Conservation (phyloP, 1,140 invertebrate species). For the Bombus cullumanus region DNA sequence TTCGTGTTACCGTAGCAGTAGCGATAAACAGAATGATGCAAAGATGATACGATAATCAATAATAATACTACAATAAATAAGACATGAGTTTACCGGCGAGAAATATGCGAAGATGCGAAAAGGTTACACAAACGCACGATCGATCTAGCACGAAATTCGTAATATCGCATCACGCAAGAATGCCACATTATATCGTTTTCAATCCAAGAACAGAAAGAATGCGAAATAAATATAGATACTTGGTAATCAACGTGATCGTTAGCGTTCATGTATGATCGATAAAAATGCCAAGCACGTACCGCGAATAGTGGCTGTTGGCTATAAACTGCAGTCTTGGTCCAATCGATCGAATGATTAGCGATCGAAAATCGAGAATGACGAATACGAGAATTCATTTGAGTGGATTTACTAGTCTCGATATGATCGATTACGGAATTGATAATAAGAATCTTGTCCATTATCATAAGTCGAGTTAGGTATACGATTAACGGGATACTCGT, state of each 20-base stretch:
- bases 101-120: conserved; percentile 55
- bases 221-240: conserved; percentile 20
- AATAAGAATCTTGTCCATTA: conserved; percentile 15
- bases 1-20: conserved; percentile 41
- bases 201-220: background rate
- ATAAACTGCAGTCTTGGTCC: conserved; percentile 29
- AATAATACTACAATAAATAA: conserved; percentile 76
- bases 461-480: background rate
- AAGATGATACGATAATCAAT: conserved; percentile 41
- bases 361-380: background rate
- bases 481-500: conserved; percentile 29
- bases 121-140: background rate
- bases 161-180: background rate
- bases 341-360: background rate
- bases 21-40: conserved; percentile 50
- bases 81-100: conserved; percentile 64
- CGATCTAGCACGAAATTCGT: conserved; percentile 6
- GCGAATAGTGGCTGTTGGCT: background rate
- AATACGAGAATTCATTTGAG: background rate
- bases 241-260: background rate
- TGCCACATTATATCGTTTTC: background rate
- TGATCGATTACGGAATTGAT: conserved; percentile 30
- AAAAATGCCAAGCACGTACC: background rate
- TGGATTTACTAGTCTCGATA: background rate
- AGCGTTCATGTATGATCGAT: background rate